phyloP scores from a whole-genome alignment of 1,140 invertebrate species.

The Trissolcus basalis region DNA sequence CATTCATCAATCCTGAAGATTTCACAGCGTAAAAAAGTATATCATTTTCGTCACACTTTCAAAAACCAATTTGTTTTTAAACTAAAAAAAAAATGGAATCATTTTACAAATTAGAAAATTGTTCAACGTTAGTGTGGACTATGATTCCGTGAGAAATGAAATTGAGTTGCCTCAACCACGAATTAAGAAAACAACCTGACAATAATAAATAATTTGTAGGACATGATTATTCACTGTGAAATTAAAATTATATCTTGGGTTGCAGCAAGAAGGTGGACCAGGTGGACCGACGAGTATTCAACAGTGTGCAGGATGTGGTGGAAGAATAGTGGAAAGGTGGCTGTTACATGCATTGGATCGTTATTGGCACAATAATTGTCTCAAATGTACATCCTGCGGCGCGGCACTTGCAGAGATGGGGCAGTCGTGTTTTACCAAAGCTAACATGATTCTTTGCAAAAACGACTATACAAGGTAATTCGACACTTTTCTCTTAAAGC shows the following conservation, averaged over 20 bases:
- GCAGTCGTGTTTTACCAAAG: slow-evolving; percentile 91
- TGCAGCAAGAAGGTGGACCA: slow-evolving; percentile 76
- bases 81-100: no score
- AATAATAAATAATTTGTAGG: slow-evolving; percentile 2
- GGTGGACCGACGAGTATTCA: slow-evolving; percentile 70
- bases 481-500: slow-evolving; percentile 38
- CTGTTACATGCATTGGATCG: slow-evolving; percentile 91
- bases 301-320: slow-evolving; percentile 79
- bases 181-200: slow-evolving; percentile 4
- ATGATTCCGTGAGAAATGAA: no score
- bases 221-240: slow-evolving; percentile 29
- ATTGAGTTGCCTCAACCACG: slow-evolving; percentile 5
- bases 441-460: slow-evolving; percentile 95
- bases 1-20: not conserved
- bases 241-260: slow-evolving; percentile 37
- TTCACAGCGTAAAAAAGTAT: no score
- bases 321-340: slow-evolving; percentile 91
- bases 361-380: slow-evolving; percentile 94
- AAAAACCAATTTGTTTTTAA: no score
- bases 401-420: slow-evolving; percentile 91
- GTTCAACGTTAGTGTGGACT: no score
- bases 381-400: slow-evolving; percentile 93
- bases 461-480: slow-evolving; percentile 93
- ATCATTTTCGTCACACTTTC: no score
- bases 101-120: no score